A percentile compares a stretch with the other conserved stretches of the same genome.
Conservation (phyloP, 2,797 vertebrate genomes). For the Tangara arthus region DNA sequence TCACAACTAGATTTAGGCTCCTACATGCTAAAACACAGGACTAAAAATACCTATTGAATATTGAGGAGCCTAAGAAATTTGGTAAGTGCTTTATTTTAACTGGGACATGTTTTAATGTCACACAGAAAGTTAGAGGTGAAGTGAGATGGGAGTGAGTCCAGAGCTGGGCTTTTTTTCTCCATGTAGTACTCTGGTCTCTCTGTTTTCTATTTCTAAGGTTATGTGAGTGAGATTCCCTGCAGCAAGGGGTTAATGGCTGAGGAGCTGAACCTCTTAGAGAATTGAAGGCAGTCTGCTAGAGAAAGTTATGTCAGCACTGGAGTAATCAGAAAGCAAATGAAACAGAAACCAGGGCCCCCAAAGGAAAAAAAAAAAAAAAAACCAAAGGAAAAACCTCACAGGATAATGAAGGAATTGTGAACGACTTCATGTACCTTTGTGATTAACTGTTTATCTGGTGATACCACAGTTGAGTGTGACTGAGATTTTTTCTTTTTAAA, state of each 20-base stretch:
- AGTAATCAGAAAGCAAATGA: conserved; percentile 60
- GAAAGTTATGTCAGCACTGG: conserved; percentile 51
- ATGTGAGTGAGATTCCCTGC: background rate
- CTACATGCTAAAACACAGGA: background rate
- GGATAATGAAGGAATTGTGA: conserved; percentile 46
- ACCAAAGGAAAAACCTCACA: background rate
- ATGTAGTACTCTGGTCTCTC: background rate
- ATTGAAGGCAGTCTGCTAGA: conserved; percentile 11
- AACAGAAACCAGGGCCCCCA: conserved; percentile 52
- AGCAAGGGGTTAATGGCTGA: conserved; percentile 48
- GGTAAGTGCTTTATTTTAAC: background rate
- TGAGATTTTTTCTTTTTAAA: background rate
- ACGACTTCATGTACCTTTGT: conserved; percentile 8
- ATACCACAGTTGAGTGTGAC: background rate
- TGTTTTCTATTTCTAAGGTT: background rate
- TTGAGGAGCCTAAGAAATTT: background rate
- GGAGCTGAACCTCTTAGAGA: conserved; percentile 1
- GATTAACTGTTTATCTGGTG: conserved; percentile 47
- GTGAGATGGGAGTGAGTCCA: background rate
- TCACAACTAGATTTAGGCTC: background rate
- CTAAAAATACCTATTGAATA: background rate
- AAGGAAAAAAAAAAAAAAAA: background rate
- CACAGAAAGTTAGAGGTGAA: background rate
- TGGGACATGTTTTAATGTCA: background rate
- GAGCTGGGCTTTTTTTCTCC: background rate